These are phyloP conservation scores for Pogona vitticeps DNA, from an alignment of 2,113 vertebrate genomes.

Conservation along the genomic window DNA sequence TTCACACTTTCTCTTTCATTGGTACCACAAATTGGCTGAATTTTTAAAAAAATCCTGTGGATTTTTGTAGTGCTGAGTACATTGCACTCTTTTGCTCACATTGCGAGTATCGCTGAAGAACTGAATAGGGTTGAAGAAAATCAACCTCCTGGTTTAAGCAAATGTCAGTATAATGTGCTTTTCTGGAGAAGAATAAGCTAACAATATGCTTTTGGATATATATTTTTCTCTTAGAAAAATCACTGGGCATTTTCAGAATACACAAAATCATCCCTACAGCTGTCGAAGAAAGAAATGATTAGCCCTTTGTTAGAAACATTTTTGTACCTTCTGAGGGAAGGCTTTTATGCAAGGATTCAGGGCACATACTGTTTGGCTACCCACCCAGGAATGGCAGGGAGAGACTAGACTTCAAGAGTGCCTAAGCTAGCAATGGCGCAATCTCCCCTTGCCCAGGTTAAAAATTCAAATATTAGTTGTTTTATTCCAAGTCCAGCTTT, in stretches of 20 bases:
- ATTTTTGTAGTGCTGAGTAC: background rate
- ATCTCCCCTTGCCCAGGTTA: background rate
- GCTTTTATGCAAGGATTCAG: background rate
- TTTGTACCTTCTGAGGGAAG: too few species aligned
- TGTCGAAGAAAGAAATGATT: background rate
- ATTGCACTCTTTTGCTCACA: background rate
- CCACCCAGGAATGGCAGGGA: background rate
- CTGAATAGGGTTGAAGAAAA: conserved; percentile 4
- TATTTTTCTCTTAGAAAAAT: background rate
- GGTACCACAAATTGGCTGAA: background rate
- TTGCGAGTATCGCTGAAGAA: background rate
- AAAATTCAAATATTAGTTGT: background rate
- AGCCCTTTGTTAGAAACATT: background rate
- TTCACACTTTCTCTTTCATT: background rate
- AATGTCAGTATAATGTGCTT: background rate
- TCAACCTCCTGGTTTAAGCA: background rate
- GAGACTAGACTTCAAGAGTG: background rate
- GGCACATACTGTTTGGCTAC: background rate
- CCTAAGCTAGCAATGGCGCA: background rate
- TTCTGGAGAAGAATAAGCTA: background rate
- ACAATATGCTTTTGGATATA: background rate
- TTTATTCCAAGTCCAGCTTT: background rate
- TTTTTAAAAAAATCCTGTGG: background rate
- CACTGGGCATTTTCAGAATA: conserved; percentile 8
- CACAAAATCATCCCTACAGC: background rate